A percentile compares a stretch with the other conserved stretches of the same genome.
Evolutionary conservation across 2,797 vertebrate species (phyloP).

Genomic region (Tangara arthus): DNA sequence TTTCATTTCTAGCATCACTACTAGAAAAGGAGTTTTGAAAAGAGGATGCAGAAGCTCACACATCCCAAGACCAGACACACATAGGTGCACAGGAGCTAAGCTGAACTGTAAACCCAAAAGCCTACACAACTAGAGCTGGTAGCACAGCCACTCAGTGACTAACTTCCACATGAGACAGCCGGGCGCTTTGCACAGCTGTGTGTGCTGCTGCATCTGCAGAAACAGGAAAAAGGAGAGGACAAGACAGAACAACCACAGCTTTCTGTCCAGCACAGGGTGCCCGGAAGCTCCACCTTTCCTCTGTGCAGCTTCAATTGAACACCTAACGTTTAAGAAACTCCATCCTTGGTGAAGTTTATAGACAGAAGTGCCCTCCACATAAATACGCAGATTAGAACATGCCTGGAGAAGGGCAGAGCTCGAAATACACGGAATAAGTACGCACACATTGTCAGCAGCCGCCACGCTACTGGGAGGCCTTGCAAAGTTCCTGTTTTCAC

Average conservation of each 20-base stretch:
- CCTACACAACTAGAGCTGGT: neutral
- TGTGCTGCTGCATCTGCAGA: neutral
- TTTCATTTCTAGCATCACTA: neutral
- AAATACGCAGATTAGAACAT: neutral
- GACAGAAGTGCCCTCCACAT: neutral
- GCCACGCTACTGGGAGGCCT: neutral
- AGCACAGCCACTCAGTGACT: neutral
- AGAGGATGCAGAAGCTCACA: neutral
- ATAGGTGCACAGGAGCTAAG: neutral
- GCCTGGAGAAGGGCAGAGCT: neutral
- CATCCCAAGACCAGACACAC: neutral
- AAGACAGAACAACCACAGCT: neutral
- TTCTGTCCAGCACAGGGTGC: neutral
- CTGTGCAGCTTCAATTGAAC: neutral
- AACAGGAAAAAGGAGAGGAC: neutral
- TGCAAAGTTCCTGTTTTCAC: neutral
- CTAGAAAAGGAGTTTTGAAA: neutral
- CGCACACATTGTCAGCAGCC: neutral
- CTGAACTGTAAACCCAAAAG: neutral
- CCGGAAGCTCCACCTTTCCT: neutral
- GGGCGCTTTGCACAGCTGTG: neutral
- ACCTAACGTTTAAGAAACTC: neutral
- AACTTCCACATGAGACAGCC: neutral
- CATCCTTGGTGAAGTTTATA: neutral
- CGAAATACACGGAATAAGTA: neutral